Percentiles rank a stretch among this genome's conserved stretches.
phyloP scores from a whole-genome alignment of 2,888 invertebrate genomes.

The Seira musarum region DNA sequence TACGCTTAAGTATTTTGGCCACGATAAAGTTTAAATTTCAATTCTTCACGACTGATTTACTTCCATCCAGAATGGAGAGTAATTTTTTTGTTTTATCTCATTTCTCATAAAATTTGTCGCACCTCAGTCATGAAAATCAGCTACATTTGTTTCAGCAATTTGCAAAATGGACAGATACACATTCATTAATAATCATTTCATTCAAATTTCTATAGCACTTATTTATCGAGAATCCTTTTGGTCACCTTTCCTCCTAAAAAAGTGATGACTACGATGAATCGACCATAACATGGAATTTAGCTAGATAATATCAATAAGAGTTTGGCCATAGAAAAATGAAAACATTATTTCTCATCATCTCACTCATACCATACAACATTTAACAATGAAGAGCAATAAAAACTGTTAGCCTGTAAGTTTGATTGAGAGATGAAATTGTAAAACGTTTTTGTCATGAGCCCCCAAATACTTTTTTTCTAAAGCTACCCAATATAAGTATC shows the following conservation, averaged over 20 bases:
- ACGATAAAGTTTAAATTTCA: too few species aligned
- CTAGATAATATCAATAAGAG: background rate
- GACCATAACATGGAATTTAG: background rate
- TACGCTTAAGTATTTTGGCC: too few species aligned
- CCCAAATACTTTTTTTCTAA: background rate
- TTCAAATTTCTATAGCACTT: background rate
- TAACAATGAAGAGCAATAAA: background rate
- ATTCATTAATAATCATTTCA: background rate
- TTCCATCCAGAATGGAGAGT: too few species aligned
- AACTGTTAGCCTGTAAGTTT: background rate
- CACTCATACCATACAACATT: background rate
- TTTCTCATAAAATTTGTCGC: too few species aligned
- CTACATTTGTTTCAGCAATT: conserved; percentile 51
- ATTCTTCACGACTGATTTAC: too few species aligned
- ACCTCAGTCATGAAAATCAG: conserved; percentile 53
- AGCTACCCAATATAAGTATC: background rate
- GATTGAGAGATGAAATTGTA: background rate
- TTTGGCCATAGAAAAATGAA: background rate
- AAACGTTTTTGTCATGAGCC: background rate
- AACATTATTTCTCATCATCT: background rate
- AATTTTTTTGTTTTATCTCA: too few species aligned
- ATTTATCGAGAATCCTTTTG: background rate
- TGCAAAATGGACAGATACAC: conserved; percentile 22
- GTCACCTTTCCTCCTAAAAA: background rate
- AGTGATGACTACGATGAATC: background rate